These are phyloP conservation scores for Drosophila seclusa DNA, from an alignment of 2,888 invertebrate genomes.

Conservation along the genomic window DNA sequence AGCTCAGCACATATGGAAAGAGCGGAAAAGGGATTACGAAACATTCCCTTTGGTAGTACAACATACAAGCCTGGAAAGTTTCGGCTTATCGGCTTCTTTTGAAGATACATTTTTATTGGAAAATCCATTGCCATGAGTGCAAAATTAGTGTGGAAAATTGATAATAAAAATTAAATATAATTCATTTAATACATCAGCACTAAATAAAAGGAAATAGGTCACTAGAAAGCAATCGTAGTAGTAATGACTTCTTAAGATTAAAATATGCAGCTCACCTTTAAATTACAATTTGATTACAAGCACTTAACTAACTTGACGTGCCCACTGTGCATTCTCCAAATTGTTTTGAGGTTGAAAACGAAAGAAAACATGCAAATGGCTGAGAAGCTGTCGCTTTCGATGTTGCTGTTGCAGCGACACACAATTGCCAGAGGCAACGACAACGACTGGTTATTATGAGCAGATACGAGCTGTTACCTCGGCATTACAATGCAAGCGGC, in stretches of 20 bases:
- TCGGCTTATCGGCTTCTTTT: background rate
- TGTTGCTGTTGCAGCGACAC: slow-evolving; percentile 24
- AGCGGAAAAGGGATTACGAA: background rate
- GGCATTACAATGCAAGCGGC: slow-evolving; percentile 50
- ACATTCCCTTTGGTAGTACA: background rate
- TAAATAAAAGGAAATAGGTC: too few relatives aligned
- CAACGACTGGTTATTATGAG: background rate
- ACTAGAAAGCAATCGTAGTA: background rate
- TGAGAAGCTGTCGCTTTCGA: slow-evolving; percentile 3
- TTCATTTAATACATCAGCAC: too few relatives aligned
- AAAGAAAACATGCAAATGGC: slow-evolving; percentile 60
- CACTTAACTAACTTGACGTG: background rate
- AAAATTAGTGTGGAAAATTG: too few relatives aligned
- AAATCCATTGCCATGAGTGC: background rate
- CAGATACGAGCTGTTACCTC: slow-evolving; percentile 70
- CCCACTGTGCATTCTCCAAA: slow-evolving; percentile 41
- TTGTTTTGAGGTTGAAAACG: slow-evolving; percentile 25
- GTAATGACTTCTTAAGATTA: background rate
- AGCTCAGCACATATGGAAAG: background rate
- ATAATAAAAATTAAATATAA: too few relatives aligned
- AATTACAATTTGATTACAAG: background rate
- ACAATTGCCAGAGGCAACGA: slow-evolving; percentile 20
- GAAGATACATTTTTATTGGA: background rate
- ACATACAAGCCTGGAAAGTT: background rate
- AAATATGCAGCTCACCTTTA: background rate